A percentile compares a stretch with the other conserved stretches of the same genome.
These are phyloP conservation scores for Polydrusus tereticollis DNA, from an alignment of 2,888 invertebrate species.

Conservation along the genomic window DNA sequence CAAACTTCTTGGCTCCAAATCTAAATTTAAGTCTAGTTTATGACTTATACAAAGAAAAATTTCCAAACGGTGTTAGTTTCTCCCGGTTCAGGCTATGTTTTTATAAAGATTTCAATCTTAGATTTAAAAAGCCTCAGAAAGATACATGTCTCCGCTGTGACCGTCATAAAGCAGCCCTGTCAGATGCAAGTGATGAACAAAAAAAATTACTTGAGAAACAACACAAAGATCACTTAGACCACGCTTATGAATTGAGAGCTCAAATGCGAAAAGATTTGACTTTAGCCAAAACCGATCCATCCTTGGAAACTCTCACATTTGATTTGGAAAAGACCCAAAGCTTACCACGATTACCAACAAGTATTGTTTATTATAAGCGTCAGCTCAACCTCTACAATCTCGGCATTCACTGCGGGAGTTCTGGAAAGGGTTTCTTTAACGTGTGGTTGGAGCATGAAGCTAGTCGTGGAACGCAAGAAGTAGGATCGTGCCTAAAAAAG, in stretches of 20 bases:
- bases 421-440: no score
- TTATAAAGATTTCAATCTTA: no score
- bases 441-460: slow-evolving; percentile 40
- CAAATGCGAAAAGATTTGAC: slow-evolving; percentile 1
- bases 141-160: not conserved
- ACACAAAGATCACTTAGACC: not conserved
- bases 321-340: slow-evolving; percentile 51
- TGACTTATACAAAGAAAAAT: not conserved
- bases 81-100: no score
- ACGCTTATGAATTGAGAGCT: not conserved
- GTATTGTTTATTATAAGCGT: slow-evolving; percentile 53
- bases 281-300: not conserved
- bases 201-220: not conserved
- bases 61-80: not conserved
- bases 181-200: not conserved
- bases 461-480: slow-evolving; percentile 30
- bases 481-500: slow-evolving; percentile 22
- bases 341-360: slow-evolving; percentile 50
- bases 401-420: slow-evolving; percentile 51
- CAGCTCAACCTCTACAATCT: slow-evolving; percentile 52
- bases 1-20: not conserved
- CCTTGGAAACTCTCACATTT: slow-evolving; percentile 34
- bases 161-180: not conserved
- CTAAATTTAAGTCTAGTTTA: not conserved
- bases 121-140: no score